phyloP scores from a whole-genome alignment of 2,797 vertebrate species.

The Danionella dracula region DNA sequence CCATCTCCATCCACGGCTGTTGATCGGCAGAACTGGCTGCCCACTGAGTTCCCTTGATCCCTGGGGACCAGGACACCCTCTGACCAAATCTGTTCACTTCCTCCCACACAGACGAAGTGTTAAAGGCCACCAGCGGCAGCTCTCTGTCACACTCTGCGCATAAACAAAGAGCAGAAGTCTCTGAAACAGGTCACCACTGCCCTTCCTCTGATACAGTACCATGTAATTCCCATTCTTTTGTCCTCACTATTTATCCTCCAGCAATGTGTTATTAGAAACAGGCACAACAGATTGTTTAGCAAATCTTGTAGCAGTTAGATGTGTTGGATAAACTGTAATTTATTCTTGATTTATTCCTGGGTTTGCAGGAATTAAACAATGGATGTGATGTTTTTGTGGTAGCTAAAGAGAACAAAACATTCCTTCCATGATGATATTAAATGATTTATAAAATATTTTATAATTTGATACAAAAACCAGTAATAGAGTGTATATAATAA shows the following conservation, averaged over 20 bases:
- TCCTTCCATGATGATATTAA: too few species aligned
- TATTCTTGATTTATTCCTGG: too few species aligned
- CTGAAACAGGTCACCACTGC: not conserved
- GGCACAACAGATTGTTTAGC: slow-evolving; percentile 6
- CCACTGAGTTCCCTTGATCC: slow-evolving; percentile 60
- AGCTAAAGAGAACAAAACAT: too few species aligned
- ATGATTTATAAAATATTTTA: too few species aligned
- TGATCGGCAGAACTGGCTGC: slow-evolving; percentile 40
- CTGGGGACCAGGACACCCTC: slow-evolving; percentile 50
- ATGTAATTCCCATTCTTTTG: not conserved
- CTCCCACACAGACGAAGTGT: slow-evolving; percentile 70
- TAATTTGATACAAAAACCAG: too few species aligned
- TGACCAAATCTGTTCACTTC: slow-evolving; percentile 54
- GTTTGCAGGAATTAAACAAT: too few species aligned
- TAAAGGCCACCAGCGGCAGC: slow-evolving; percentile 62
- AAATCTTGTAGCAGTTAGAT: slow-evolving; percentile 11
- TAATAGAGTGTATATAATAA: too few species aligned
- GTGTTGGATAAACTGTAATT: slow-evolving; percentile 28
- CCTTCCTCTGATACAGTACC: not conserved
- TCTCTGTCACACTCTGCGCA: slow-evolving; percentile 66
- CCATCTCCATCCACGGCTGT: slow-evolving; percentile 74
- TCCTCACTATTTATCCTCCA: not conserved
- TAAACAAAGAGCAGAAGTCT: not conserved
- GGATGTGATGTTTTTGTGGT: too few species aligned
- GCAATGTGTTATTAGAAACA: slow-evolving; percentile 21